Conservation (phyloP, 2,888 invertebrate genomes). For the Chymomyza procnemis region DNA sequence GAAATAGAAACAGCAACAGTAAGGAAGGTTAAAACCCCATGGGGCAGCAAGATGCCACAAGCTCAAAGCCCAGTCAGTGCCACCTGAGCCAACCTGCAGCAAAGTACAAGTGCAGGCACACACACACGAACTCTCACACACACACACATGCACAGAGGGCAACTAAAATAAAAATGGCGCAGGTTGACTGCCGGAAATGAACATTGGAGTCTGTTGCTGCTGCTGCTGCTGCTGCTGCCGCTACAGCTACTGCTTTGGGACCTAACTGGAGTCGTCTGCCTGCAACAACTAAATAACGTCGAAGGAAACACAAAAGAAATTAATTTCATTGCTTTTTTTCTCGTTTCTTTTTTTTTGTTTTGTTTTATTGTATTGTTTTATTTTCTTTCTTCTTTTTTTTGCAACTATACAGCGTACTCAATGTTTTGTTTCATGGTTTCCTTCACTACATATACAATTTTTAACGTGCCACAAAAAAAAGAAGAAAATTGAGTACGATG, state of each 20-base stretch:
- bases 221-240: slow-evolving; percentile 22
- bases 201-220: slow-evolving; percentile 56
- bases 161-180: slow-evolving; percentile 42
- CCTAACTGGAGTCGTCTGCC: slow-evolving; percentile 3
- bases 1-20: neutral
- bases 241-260: neutral
- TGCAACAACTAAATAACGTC: slow-evolving; percentile 47
- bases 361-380: slow-evolving; percentile 35
- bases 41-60: neutral
- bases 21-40: neutral
- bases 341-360: slow-evolving; percentile 31
- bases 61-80: neutral
- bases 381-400: slow-evolving; percentile 41
- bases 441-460: neutral
- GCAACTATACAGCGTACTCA: slow-evolving; percentile 47
- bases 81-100: slow-evolving; percentile 1
- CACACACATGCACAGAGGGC: slow-evolving; percentile 20
- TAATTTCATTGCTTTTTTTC: slow-evolving; percentile 76
- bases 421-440: slow-evolving; percentile 52
- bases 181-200: slow-evolving; percentile 70
- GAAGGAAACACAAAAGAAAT: slow-evolving; percentile 76
- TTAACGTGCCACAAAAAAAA: slow-evolving; percentile 6
- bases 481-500: neutral
- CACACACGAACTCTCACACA: neutral
- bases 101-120: slow-evolving; percentile 1